Evolutionary conservation across 2,113 vertebrate genomes (phyloP).

Genomic region (Cochlearius cochlearius): DNA sequence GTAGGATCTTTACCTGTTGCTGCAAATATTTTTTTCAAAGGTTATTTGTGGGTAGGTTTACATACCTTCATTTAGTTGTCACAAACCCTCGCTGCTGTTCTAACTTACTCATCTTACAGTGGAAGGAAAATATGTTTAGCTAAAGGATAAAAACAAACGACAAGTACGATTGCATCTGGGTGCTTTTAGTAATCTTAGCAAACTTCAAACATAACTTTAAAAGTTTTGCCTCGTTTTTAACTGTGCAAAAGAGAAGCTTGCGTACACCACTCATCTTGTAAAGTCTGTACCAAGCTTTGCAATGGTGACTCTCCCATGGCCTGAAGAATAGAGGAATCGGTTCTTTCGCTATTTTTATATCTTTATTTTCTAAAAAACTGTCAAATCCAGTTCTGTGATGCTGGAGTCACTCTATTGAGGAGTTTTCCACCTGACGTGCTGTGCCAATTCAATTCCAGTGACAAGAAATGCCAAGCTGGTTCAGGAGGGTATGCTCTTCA

Average conservation of each 20-base stretch:
- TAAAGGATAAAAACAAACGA: constrained; percentile 48
- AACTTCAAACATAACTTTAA: neutral
- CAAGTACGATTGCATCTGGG: neutral
- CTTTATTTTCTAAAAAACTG: neutral
- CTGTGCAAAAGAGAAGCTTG: neutral
- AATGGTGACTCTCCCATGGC: neutral
- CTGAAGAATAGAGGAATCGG: neutral
- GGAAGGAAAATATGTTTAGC: constrained; percentile 37
- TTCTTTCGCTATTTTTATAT: neutral
- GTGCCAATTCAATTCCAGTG: neutral
- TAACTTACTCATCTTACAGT: neutral
- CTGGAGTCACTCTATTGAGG: neutral
- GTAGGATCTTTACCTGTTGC: constrained; percentile 52
- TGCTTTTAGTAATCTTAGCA: neutral
- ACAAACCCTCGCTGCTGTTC: neutral
- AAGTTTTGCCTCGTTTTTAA: neutral
- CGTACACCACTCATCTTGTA: neutral
- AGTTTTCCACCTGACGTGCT: neutral
- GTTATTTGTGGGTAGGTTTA: constrained; percentile 35
- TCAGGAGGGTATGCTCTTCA: neutral
- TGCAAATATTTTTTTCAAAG: constrained; percentile 12
- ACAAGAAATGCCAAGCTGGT: neutral
- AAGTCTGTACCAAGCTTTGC: neutral
- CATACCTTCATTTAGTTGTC: constrained; percentile 29
- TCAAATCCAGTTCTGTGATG: neutral